Evolutionary conservation across 2,113 vertebrate species (phyloP).

Genomic region (Grallaria varia): DNA sequence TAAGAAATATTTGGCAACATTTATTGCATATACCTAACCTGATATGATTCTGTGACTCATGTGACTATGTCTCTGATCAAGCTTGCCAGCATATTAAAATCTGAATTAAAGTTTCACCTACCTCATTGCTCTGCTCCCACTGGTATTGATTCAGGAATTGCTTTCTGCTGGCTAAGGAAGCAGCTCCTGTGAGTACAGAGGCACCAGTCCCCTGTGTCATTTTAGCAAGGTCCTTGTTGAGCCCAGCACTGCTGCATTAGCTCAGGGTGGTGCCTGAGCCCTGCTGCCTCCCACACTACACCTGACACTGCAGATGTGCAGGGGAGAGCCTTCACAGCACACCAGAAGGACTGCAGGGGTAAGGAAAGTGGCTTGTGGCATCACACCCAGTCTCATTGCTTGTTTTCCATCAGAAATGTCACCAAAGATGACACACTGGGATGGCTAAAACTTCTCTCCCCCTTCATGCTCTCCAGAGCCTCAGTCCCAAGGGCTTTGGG

Average conservation of each 20-base stretch:
- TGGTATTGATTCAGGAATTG: not conserved
- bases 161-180: not conserved
- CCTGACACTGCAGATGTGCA: not conserved
- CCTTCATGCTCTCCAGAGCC: not conserved
- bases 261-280: not conserved
- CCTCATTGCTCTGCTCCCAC: not conserved
- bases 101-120: not conserved
- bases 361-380: not conserved
- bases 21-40: not conserved
- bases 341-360: fast-evolving
- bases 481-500: not conserved
- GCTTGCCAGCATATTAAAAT: not conserved
- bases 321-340: not conserved
- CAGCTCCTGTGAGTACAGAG: fast-evolving
- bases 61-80: not conserved
- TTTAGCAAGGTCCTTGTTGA: not conserved
- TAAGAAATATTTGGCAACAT: not conserved
- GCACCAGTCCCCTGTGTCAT: no score
- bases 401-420: not conserved
- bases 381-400: fast-evolving
- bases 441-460: not conserved
- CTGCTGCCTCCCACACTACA: not conserved
- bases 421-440: not conserved
- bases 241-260: not conserved
- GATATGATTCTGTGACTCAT: not conserved